Evolutionary conservation across 2,113 vertebrate genomes (phyloP).

Genomic region (Clinocottus analis): DNA sequence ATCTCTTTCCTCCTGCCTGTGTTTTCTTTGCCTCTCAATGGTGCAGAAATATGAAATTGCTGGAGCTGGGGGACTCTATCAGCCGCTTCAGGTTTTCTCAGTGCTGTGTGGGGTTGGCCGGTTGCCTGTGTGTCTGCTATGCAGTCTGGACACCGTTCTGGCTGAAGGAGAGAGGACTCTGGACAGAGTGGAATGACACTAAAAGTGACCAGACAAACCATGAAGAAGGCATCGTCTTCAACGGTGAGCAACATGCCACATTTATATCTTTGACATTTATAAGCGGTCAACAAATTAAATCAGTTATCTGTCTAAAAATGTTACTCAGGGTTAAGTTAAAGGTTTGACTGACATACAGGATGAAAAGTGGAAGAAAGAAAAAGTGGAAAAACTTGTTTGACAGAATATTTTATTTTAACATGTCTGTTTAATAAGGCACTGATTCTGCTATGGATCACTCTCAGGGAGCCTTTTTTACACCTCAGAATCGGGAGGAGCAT

Average conservation of each 20-base stretch:
- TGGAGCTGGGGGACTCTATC: constrained; percentile 62
- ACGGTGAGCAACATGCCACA: constrained; percentile 52
- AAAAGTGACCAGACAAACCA: constrained; percentile 1
- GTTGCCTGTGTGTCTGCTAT: constrained; percentile 78
- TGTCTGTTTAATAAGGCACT: constrained; percentile 3
- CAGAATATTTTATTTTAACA: background rate
- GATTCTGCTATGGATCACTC: constrained; percentile 6
- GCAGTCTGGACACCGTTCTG: constrained; percentile 81
- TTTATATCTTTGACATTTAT: too few species aligned
- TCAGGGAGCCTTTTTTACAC: background rate
- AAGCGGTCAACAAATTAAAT: too few species aligned
- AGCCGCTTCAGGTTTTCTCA: constrained; percentile 79
- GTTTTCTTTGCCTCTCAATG: constrained; percentile 1
- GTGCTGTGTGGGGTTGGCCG: constrained; percentile 76
- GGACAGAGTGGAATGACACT: constrained; percentile 68
- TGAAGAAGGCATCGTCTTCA: constrained; percentile 43
- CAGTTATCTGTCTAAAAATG: background rate
- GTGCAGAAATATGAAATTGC: constrained; percentile 63
- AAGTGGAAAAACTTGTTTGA: background rate
- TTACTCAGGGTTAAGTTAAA: background rate
- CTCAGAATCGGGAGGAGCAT: constrained; percentile 14
- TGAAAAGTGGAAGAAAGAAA: background rate
- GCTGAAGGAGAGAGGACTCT: constrained; percentile 78
- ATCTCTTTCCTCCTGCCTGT: background rate
- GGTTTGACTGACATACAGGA: background rate